Evolutionary conservation across 2,888 invertebrate species (phyloP), one percentile per base, ranked within the genome.

Genomic region (Slavum lentiscoides): DNA sequence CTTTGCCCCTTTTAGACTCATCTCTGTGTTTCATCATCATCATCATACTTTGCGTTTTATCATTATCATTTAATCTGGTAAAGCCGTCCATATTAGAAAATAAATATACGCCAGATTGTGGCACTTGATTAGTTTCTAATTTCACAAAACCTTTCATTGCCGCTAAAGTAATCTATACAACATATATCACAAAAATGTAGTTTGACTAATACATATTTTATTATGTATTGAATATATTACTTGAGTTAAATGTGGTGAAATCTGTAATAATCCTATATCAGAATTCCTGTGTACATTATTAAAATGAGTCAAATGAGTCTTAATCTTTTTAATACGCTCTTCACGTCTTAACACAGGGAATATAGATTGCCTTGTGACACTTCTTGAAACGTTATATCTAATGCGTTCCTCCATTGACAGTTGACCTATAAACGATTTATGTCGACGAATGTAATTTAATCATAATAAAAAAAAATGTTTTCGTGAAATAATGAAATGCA

Each of bases 161-260:
- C 23, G 80, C 72, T 58, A 80, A 72, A 66, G 80, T 80, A 30
- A 80, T 64, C 80, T 80, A 62, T 37, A 55, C 39, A 70, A 21
- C 4, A 80, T 15, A 21, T 2, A 17, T 21, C 3, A 30, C 30
- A 68, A 11, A 49, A n/a, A 55, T 37, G 67, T 67, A 43, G 6
- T 17, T 30, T 49, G 9, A n/a, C 9, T 61, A 82, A 88, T 87
- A 64, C n/a, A 68, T 30, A 30, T 19, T 43, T 39, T 8, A 17
- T 15, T 58, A 30, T 68, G n/a, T n/a, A 69, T 49, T 0, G 39
- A 74, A 43, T 66, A 43, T 13, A 69, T 59, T 68, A 77, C 80
- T 58, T 80, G 80, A 39, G 80, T 80, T 66, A 72, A 72, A 80
- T 80, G 80, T 5, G 80, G 80, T 13, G 80, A 72, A 43, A 80